These are phyloP conservation scores for Lepidurus packardi DNA, from an alignment of 1,140 invertebrate genomes.

Conservation along the genomic window DNA sequence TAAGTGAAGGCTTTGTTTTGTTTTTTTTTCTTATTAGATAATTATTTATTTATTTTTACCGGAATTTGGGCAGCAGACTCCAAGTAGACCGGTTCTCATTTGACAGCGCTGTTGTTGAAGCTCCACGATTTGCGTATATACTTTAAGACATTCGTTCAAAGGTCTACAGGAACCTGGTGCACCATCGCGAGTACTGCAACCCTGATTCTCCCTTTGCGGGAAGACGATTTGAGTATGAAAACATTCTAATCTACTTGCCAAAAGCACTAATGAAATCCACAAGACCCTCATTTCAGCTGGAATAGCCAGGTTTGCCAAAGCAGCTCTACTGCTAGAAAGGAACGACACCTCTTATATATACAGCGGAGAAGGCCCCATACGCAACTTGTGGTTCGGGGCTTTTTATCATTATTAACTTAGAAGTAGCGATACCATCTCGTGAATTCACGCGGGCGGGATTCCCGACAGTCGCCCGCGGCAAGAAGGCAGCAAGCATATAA, in stretches of 20 bases:
- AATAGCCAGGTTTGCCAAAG: not conserved
- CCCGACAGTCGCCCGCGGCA: not conserved
- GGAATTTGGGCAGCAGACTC: constrained; percentile 46
- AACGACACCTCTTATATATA: not conserved
- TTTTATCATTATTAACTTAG: not conserved
- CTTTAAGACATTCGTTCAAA: constrained; percentile 46
- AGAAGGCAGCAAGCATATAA: not conserved
- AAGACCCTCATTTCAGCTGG: not conserved
- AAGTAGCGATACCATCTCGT: not conserved
- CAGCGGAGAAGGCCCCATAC: not conserved
- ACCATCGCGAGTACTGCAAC: constrained; percentile 36
- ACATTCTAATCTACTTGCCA: not conserved
- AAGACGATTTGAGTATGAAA: not conserved
- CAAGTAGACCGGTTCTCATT: constrained; percentile 42
- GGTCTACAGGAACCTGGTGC: constrained; percentile 44
- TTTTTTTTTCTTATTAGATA: not conserved
- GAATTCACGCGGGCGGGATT: constrained; percentile 16
- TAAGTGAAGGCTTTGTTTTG: not conserved
- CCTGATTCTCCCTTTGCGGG: not conserved
- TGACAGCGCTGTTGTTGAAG: constrained; percentile 46
- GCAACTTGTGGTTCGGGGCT: constrained; percentile 5
- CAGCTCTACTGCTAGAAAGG: not conserved
- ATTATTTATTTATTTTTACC: not conserved
- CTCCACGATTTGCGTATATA: constrained; percentile 48
- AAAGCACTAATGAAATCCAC: not conserved